Conservation (phyloP, 1,140 invertebrate species). For the Aleiodes sp. region DNA sequence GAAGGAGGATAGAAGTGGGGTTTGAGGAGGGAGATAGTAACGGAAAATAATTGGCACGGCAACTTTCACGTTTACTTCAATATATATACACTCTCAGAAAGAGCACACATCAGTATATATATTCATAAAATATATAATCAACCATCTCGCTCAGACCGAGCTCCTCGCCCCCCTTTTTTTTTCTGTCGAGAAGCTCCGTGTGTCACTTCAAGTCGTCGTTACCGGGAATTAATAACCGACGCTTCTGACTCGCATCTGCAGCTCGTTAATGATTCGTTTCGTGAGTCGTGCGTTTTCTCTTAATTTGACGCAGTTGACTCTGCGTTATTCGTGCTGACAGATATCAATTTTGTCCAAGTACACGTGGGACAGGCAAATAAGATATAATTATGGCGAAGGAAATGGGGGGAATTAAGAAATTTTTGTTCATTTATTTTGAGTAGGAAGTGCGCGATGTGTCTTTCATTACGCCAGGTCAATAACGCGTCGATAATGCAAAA, state of each 20-base stretch:
- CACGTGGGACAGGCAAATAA: conserved; percentile 4
- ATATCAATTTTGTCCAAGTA: conserved; percentile 33
- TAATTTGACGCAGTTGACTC: conserved; percentile 33
- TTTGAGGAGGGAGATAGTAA: conserved; percentile 8
- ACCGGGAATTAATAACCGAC: conserved; percentile 36
- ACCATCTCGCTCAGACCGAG: conserved; percentile 12
- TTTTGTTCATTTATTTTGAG: conserved; percentile 2
- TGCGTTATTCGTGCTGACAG: conserved; percentile 31
- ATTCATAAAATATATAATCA: conserved; percentile 1
- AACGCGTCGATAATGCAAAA: too few species aligned
- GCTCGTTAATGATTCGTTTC: conserved; percentile 41
- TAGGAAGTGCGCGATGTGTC: too few species aligned
- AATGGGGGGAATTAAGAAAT: not conserved
- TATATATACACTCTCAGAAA: conserved; percentile 1
- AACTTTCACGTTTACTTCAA: conserved; percentile 37
- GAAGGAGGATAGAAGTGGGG: conserved; percentile 10
- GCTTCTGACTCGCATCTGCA: conserved; percentile 34
- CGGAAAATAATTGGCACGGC: conserved; percentile 35
- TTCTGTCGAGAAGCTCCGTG: not conserved
- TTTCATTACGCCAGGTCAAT: too few species aligned
- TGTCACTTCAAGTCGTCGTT: conserved; percentile 33
- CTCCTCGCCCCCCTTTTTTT: not conserved
- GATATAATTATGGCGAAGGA: conserved; percentile 22
- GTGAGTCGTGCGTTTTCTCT: conserved; percentile 34
- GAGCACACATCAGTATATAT: conserved; percentile 23